These are phyloP conservation scores for Hemicentrotus pulcherrimus DNA, from an alignment of 35 echinoderm and acorn worm genomes.

Conservation along the genomic window DNA sequence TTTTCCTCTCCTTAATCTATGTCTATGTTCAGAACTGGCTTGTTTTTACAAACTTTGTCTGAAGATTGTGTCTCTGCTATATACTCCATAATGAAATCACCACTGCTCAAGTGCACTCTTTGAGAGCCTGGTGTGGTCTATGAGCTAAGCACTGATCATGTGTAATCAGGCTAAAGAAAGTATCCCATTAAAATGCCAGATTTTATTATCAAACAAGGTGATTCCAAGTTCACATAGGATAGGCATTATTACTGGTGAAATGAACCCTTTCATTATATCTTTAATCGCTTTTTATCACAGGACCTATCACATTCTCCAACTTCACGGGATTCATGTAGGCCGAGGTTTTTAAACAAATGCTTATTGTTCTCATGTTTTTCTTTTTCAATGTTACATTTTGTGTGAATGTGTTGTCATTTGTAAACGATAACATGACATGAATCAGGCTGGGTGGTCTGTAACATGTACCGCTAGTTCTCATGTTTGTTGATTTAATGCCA, in stretches of 20 bases:
- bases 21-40: not conserved
- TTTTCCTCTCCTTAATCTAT: not conserved
- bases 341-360: not conserved
- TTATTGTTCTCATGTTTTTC: not conserved
- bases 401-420: not conserved
- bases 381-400: not conserved
- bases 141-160: not conserved
- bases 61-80: not conserved
- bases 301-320: not conserved
- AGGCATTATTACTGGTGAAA: not conserved
- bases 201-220: not conserved
- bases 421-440: not conserved
- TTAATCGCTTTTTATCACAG: not conserved
- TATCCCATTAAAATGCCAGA: slow-evolving; percentile 2
- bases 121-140: not conserved
- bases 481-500: not conserved
- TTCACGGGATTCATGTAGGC: not conserved
- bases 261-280: not conserved
- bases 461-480: not conserved
- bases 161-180: not conserved
- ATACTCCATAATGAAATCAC: not conserved
- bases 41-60: slow-evolving; percentile 5
- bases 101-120: not conserved
- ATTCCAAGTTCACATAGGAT: not conserved
- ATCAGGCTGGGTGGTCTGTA: not conserved